These are phyloP conservation scores for Neodiprion virginianus DNA, from an alignment of 1,140 invertebrate genomes.

Conservation along the genomic window DNA sequence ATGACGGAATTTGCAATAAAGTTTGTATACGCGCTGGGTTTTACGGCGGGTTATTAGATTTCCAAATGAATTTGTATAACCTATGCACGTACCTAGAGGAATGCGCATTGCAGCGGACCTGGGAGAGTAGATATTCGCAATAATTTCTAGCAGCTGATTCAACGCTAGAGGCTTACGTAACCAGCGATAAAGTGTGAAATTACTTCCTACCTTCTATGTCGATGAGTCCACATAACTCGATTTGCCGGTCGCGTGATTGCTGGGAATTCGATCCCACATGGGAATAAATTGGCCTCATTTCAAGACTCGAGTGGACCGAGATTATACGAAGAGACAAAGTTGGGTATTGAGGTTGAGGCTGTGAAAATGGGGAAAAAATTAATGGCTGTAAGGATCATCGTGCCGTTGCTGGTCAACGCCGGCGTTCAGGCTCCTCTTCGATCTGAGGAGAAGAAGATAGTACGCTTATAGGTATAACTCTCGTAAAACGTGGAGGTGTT, in stretches of 20 bases:
- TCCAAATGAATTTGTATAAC: not conserved
- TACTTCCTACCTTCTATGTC: not conserved
- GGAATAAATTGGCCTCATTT: too few species aligned
- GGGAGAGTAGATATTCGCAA: conserved; percentile 19
- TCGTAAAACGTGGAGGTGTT: conserved; percentile 4
- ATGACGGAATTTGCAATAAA: not conserved
- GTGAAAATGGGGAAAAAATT: too few species aligned
- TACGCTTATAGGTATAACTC: not conserved
- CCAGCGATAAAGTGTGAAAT: not conserved
- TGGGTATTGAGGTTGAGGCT: too few species aligned
- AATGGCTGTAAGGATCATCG: too few species aligned
- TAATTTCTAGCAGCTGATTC: conserved; percentile 28
- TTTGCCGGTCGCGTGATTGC: too few species aligned
- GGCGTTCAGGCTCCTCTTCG: too few species aligned
- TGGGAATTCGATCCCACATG: too few species aligned
- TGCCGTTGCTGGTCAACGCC: too few species aligned
- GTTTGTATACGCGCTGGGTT: not conserved
- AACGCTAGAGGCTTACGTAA: conserved; percentile 16
- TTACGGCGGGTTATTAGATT: not conserved
- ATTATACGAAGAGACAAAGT: too few species aligned
- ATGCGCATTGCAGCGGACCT: not conserved
- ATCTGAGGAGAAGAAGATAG: too few species aligned
- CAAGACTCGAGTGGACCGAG: too few species aligned
- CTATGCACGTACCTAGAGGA: not conserved
- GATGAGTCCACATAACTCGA: not conserved